phyloP scores from a whole-genome alignment of 2,888 invertebrate genomes.

The Noctua janthina region DNA sequence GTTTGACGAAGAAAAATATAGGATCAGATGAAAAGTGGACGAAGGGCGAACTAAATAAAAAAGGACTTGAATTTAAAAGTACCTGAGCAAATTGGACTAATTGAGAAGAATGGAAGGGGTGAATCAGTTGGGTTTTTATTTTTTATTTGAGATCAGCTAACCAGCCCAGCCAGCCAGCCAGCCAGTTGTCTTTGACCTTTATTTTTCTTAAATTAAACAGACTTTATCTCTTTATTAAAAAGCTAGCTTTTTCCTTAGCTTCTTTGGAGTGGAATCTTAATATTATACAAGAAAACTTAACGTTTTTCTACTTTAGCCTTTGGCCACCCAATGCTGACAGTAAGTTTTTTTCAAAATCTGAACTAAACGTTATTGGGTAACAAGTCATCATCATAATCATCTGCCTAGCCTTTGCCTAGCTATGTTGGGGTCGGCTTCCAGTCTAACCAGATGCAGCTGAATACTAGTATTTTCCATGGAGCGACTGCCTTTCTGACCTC shows the following conservation, averaged over 20 bases:
- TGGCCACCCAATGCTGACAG: not conserved
- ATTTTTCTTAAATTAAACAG: not conserved
- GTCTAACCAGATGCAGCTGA: too few species aligned
- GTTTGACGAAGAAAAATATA: constrained; percentile 14
- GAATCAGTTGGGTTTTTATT: constrained; percentile 13
- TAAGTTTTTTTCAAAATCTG: not conserved
- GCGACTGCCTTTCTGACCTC: too few species aligned
- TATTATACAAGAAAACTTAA: not conserved
- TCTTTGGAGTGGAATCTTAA: not conserved
- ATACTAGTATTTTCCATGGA: too few species aligned
- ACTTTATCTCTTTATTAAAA: not conserved
- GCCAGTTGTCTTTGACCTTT: constrained; percentile 1
- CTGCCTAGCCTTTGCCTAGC: too few species aligned
- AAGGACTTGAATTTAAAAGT: constrained; percentile 20
- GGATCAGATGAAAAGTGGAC: not conserved
- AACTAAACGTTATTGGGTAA: not conserved
- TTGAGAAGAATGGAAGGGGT: constrained; percentile 30
- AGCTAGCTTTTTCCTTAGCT: not conserved
- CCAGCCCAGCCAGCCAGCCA: too few species aligned
- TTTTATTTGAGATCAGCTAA: not conserved
- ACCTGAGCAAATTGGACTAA: constrained; percentile 35
- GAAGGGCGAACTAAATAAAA: not conserved
- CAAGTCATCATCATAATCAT: too few species aligned
- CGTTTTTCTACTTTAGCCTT: not conserved
- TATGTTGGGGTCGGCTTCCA: too few species aligned